Evolutionary conservation across 2,888 invertebrate species (phyloP).

Genomic region (Spisula subtruncata): DNA sequence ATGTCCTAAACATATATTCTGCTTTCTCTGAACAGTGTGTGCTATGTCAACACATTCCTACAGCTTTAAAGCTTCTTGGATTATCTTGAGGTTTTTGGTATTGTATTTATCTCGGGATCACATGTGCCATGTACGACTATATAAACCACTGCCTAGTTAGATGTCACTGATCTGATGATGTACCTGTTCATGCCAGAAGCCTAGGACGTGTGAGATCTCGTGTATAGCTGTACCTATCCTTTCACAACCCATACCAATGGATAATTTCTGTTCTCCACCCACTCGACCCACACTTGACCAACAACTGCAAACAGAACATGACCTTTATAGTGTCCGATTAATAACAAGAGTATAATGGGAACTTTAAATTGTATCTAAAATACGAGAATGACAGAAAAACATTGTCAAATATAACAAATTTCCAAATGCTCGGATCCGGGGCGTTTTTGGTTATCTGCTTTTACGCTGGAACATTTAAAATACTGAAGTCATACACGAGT

Average conservation of each 20-base stretch:
- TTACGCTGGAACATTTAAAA: no score
- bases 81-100: no score
- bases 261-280: conserved; percentile 82
- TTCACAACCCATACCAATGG: conserved; percentile 84
- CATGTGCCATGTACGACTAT: no score
- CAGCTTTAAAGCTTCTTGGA: no score
- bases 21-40: no score
- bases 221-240: conserved; percentile 83
- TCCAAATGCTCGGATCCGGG: no score
- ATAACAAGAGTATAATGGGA: not conserved
- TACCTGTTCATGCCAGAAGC: conserved; percentile 87
- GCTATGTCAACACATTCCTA: no score
- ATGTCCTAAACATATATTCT: no score
- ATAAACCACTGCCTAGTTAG: not conserved
- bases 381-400: not conserved
- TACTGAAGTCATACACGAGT: no score
- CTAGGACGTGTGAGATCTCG: conserved; percentile 84
- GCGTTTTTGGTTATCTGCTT: no score
- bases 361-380: not conserved
- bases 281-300: conserved; percentile 84
- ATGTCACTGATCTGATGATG: not conserved
- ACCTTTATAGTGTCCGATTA: conserved; percentile 62
- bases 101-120: no score
- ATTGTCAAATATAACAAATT: not conserved
- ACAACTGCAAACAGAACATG: conserved; percentile 65